These are phyloP conservation scores for Mallotus villosus DNA, from an alignment of 2,797 vertebrate genomes.

Conservation along the genomic window DNA sequence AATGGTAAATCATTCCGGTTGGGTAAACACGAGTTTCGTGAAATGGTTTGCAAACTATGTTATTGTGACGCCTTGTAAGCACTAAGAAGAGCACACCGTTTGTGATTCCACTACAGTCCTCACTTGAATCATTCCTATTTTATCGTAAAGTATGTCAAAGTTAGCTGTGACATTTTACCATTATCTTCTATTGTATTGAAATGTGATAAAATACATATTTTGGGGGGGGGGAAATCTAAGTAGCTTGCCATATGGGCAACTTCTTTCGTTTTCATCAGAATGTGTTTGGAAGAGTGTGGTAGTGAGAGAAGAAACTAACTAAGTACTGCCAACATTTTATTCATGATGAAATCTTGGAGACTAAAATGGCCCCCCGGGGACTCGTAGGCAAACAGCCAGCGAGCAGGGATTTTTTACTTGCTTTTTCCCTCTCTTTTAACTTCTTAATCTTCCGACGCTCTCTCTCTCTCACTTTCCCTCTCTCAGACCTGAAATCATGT, in stretches of 20 bases:
- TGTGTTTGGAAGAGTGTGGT: slow-evolving; percentile 38
- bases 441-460: slow-evolving; percentile 26
- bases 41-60: slow-evolving; percentile 31
- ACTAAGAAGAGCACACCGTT: neutral
- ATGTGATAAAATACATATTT: neutral
- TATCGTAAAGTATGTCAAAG: neutral
- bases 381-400: slow-evolving; percentile 63
- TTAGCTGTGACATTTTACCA: neutral
- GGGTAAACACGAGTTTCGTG: slow-evolving; percentile 44
- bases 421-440: slow-evolving; percentile 19
- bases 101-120: neutral
- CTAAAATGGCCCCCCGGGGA: slow-evolving; percentile 66
- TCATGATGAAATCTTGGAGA: slow-evolving; percentile 67
- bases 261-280: too few species aligned
- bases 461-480: slow-evolving; percentile 30
- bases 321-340: slow-evolving; percentile 63
- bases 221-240: too few species aligned
- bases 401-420: slow-evolving; percentile 48
- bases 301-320: slow-evolving; percentile 53
- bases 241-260: too few species aligned
- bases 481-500: slow-evolving; percentile 22
- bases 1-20: slow-evolving; percentile 37
- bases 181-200: neutral
- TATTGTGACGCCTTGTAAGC: slow-evolving; percentile 9
- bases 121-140: neutral